Percentiles rank a stretch among this genome's conserved stretches.
Conservation (phyloP, 2,113 vertebrate genomes). For the Apteryx mantelli region DNA sequence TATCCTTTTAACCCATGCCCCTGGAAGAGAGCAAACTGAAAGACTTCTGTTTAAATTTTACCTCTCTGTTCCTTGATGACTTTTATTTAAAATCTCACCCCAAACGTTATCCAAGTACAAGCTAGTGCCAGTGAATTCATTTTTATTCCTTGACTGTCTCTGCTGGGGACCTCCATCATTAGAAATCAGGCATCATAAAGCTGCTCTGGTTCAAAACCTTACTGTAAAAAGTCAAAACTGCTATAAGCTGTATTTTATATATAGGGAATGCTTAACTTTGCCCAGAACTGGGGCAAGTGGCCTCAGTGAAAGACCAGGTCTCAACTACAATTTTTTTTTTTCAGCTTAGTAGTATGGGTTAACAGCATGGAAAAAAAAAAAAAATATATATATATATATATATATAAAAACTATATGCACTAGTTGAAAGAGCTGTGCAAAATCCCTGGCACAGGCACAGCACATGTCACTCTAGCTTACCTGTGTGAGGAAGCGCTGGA, state of each 20-base stretch:
- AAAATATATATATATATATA: no score
- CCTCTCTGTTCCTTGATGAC: neutral
- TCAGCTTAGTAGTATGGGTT: neutral
- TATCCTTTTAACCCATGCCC: neutral
- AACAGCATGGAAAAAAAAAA: neutral
- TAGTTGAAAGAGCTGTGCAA: neutral
- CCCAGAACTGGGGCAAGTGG: neutral
- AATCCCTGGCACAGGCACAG: neutral
- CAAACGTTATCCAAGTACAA: neutral
- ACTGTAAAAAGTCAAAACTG: neutral
- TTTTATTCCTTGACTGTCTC: neutral
- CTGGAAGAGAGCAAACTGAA: slow-evolving; percentile 16
- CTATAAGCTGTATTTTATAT: neutral
- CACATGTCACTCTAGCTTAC: neutral
- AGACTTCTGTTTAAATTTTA: neutral
- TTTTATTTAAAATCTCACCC: slow-evolving; percentile 10
- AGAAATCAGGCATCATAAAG: slow-evolving; percentile 1
- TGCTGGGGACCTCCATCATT: neutral
- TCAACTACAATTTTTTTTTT: neutral
- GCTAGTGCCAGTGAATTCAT: neutral
- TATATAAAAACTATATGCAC: neutral
- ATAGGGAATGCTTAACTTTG: neutral
- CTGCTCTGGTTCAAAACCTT: neutral
- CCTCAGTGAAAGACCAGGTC: neutral
- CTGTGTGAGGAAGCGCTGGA: neutral